Conservation (phyloP, 2,888 invertebrate species). For the Mesochorus sp. region DNA sequence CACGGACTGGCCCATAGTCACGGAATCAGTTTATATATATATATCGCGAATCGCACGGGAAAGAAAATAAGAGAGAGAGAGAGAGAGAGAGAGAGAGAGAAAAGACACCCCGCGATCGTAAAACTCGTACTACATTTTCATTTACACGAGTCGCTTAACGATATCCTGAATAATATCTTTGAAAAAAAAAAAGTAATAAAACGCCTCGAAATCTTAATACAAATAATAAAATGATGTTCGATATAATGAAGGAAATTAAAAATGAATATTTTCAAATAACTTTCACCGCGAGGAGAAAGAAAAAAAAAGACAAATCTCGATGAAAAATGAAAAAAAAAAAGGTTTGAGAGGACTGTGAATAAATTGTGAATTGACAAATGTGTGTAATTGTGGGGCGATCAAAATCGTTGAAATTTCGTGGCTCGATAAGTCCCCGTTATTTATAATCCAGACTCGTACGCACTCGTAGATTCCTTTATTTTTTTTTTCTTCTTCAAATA, state of each 20-base stretch:
- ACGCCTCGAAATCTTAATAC: neutral
- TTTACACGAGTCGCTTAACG: neutral
- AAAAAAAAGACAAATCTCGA: too few species aligned
- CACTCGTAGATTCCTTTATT: neutral
- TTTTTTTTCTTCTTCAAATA: conserved; percentile 7
- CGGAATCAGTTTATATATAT: neutral
- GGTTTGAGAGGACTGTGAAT: neutral
- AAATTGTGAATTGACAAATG: neutral
- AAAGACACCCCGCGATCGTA: conserved; percentile 23
- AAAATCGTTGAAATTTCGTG: neutral
- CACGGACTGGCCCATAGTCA: neutral
- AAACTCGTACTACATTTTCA: conserved; percentile 18
- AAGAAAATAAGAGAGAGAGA: neutral
- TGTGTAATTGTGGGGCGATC: conserved; percentile 10
- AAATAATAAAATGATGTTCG: too few species aligned
- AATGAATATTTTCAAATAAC: too few species aligned
- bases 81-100: neutral
- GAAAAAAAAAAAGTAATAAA: neutral
- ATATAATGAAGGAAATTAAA: too few species aligned
- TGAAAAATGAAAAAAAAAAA: neutral
- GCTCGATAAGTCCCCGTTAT: neutral
- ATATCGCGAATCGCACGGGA: conserved; percentile 8
- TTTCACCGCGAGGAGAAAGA: too few species aligned
- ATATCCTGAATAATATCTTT: neutral
- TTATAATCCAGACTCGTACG: neutral